Percentiles rank a stretch among this genome's conserved stretches.
Conservation (phyloP, 2,797 vertebrate genomes). For the Nasua narica region DNA sequence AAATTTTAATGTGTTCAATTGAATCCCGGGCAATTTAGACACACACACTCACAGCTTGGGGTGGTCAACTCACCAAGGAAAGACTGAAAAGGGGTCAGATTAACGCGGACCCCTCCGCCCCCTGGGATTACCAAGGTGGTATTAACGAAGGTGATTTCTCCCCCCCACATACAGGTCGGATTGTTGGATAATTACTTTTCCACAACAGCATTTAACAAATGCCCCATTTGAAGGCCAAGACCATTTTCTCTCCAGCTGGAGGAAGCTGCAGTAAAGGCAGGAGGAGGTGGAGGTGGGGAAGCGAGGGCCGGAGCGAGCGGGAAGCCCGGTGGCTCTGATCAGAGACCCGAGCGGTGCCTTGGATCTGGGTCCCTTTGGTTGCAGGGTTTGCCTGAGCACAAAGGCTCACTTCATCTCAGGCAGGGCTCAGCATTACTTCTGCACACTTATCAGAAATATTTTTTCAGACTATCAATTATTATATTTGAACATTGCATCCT, state of each 20-base stretch:
- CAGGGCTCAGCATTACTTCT: constrained; percentile 64
- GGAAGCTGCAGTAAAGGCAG: not conserved
- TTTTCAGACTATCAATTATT: constrained; percentile 87
- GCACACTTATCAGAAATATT: constrained; percentile 80
- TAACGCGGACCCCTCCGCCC: constrained; percentile 83
- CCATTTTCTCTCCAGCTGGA: constrained; percentile 86
- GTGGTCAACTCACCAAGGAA: constrained; percentile 86
- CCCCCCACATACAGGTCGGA: constrained; percentile 85
- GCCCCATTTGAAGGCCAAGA: constrained; percentile 85
- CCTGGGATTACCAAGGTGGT: constrained; percentile 86
- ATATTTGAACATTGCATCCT: constrained; percentile 82
- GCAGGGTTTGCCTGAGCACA: constrained; percentile 80
- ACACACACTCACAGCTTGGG: constrained; percentile 76
- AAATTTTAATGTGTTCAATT: constrained; percentile 84
- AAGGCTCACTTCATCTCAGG: constrained; percentile 79
- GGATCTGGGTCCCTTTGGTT: constrained; percentile 84
- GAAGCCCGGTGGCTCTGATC: constrained; percentile 85
- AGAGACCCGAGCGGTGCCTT: constrained; percentile 65
- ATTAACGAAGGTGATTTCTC: constrained; percentile 91
- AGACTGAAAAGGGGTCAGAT: constrained; percentile 91
- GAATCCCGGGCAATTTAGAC: constrained; percentile 84
- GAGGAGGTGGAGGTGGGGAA: constrained; percentile 7
- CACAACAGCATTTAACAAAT: constrained; percentile 90
- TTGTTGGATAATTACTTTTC: constrained; percentile 93
- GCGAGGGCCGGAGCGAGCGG: constrained; percentile 13